These are phyloP conservation scores for Deilephila porcellus DNA, from an alignment of 2,888 invertebrate genomes.

Conservation along the genomic window DNA sequence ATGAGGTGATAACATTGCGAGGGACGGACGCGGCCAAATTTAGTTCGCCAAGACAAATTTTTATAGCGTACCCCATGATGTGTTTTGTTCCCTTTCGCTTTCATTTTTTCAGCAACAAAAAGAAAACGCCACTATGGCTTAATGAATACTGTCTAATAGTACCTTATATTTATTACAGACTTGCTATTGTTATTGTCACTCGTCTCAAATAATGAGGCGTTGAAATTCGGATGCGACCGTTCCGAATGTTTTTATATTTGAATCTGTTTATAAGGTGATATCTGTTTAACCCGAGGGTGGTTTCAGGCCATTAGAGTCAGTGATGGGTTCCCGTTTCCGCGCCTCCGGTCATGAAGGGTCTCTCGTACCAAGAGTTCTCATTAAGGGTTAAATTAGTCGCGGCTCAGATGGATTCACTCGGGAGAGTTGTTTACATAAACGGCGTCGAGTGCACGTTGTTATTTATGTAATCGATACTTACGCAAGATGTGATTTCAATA, in stretches of 20 bases:
- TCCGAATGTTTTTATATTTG: conserved; percentile 52
- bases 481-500: conserved; percentile 38
- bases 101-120: conserved; percentile 28
- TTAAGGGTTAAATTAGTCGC: conserved; percentile 73
- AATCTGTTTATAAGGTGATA: conserved; percentile 64
- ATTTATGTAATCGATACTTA: conserved; percentile 45
- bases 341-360: conserved; percentile 72
- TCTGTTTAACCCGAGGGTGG: conserved; percentile 68
- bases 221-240: conserved; percentile 39
- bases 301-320: conserved; percentile 72
- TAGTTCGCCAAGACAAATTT: conserved; percentile 69
- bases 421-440: conserved; percentile 62
- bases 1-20: conserved; percentile 79
- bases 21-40: conserved; percentile 66
- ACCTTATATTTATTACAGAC: conserved; percentile 37
- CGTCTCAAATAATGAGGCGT: conserved; percentile 48
- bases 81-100: conserved; percentile 41
- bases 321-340: conserved; percentile 75
- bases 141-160: conserved; percentile 20
- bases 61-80: conserved; percentile 52
- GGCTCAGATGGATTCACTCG: conserved; percentile 59
- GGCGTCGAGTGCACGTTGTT: conserved; percentile 17
- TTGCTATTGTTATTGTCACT: conserved; percentile 38
- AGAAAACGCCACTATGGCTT: conserved; percentile 11
- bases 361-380: conserved; percentile 63